Evolutionary conservation across 1,140 invertebrate genomes (phyloP), one percentile per base, ranked within the genome.

Genomic region (Andricus grossulariae): DNA sequence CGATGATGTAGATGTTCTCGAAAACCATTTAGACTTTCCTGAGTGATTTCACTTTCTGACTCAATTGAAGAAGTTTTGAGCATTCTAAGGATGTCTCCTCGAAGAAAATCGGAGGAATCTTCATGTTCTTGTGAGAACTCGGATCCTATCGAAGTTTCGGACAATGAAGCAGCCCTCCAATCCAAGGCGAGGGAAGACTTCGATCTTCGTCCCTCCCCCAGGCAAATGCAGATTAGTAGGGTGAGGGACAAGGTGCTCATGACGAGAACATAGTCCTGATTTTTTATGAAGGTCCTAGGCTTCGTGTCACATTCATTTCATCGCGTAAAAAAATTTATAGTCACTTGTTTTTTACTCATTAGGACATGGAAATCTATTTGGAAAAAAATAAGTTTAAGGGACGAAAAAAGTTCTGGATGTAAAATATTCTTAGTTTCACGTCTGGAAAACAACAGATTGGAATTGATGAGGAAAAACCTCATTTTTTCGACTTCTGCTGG

Each of bases 161-260:
- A 72, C 57, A 66, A 79, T 54, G 76, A 60, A 18, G 66, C 55
- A 25, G 70, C 74, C 50, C 72, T 49, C 25, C 78, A 32, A 50
- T 79, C 54, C 66, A 77, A 75, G 78, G 19, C 78, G 74, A 72
- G 76, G 76, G 52, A 79, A 75, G 19, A 76, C 57, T 72, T 77
- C 73, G 54, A 79, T 75, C 21, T 78, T 74, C 21, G 74, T 75
- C 82, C 82, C 54, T 84, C 55, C 66, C 79, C 84, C 72, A 83
- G 82, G 80, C 85, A 81, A 19, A 81, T 72, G 80, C 75, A 83
- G 60, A 84, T 54, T 55, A 88, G 71, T 71, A 84, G 74, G 73
- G 79, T 79, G 51, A 86, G 57, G 52, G 86, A 75, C 77, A 86
- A 74, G 83, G 82, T 77, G 85, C 85, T 87, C 87, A 88, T 88